Evolutionary conservation across 2,113 vertebrate genomes (phyloP).

Genomic region (Motacilla tschutschensis): DNA sequence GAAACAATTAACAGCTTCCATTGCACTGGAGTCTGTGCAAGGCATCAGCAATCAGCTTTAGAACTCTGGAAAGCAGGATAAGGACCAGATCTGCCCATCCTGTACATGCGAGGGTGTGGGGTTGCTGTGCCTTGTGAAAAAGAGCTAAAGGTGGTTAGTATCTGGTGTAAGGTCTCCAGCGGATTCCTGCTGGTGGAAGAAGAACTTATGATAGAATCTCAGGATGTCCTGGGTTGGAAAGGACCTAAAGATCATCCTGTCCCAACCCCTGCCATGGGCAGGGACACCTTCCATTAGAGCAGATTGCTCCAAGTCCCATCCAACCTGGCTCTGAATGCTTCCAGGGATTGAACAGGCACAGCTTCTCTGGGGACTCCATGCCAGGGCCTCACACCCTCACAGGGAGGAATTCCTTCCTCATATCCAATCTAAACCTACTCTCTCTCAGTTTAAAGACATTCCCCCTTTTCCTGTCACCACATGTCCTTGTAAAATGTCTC

Average conservation of each 20-base stretch:
- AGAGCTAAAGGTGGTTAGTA: fast-evolving
- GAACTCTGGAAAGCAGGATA: background rate
- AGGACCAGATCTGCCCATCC: background rate
- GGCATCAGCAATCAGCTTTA: background rate
- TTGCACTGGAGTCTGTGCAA: background rate
- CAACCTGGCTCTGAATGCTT: background rate
- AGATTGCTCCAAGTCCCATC: background rate
- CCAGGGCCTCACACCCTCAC: background rate
- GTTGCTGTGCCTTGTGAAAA: background rate
- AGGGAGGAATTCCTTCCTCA: background rate
- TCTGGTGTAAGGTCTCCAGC: background rate
- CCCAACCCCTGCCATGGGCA: background rate
- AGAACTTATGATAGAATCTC: background rate
- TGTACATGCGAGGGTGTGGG: background rate
- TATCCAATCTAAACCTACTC: background rate
- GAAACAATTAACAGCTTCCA: background rate
- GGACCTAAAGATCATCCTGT: background rate
- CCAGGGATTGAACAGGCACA: background rate
- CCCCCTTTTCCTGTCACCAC: background rate
- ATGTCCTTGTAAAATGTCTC: background rate
- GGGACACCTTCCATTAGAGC: background rate
- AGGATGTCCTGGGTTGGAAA: background rate
- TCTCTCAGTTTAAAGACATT: background rate
- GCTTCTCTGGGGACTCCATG: background rate
- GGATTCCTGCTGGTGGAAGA: background rate